A percentile compares a stretch with the other conserved stretches of the same genome.
Evolutionary conservation across 1,140 invertebrate species (phyloP).

Genomic region (Fopius arisanus): DNA sequence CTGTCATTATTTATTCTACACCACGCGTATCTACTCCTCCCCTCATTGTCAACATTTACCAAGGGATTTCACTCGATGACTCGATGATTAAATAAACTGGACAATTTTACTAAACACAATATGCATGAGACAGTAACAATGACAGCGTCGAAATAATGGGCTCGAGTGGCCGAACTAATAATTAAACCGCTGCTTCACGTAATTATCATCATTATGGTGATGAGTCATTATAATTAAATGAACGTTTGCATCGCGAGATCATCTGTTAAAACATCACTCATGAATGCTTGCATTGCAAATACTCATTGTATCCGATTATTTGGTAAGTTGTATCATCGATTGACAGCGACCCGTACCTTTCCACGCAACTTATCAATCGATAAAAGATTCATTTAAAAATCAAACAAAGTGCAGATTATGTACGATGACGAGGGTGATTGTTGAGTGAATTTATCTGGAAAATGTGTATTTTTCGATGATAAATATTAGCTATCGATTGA

Average conservation of each 20-base stretch:
- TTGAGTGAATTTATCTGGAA: no score
- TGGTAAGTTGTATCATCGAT: no score
- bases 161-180: constrained; percentile 1
- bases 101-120: no score
- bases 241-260: not conserved
- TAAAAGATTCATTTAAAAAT: no score
- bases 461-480: not conserved
- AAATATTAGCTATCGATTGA: not conserved
- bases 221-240: not conserved
- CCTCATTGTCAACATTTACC: not conserved
- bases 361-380: no score
- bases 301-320: no score
- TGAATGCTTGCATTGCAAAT: not conserved
- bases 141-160: constrained; percentile 22
- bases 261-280: not conserved
- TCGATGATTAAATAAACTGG: not conserved
- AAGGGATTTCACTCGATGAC: not conserved
- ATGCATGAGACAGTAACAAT: constrained; percentile 6
- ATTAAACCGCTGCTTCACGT: not conserved
- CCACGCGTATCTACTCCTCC: not conserved
- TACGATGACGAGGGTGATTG: no score
- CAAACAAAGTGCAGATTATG: no score
- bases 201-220: constrained; percentile 25
- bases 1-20: not conserved
- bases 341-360: no score